Percentiles rank a stretch among this genome's conserved stretches.
phyloP scores from a whole-genome alignment of 2,113 vertebrate genomes.

The Xiphophorus hellerii region DNA sequence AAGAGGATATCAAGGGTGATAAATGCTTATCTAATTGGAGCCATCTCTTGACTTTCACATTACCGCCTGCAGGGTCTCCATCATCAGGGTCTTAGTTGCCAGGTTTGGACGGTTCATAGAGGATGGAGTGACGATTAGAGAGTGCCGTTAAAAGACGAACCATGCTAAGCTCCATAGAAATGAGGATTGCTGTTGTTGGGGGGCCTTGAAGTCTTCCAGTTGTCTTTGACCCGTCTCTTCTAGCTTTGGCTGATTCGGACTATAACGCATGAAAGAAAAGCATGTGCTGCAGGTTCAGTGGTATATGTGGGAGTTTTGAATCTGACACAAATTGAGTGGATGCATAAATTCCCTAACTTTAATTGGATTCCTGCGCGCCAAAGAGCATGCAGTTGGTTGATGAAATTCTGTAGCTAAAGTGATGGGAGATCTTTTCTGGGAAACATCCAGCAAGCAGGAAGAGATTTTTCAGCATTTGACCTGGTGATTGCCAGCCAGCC shows the following conservation, averaged over 20 bases:
- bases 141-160: neutral
- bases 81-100: slow-evolving; percentile 52
- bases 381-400: too few relatives aligned
- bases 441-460: too few relatives aligned
- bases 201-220: neutral
- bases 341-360: too few relatives aligned
- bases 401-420: too few relatives aligned
- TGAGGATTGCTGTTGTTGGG: slow-evolving; percentile 2
- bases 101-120: slow-evolving; percentile 45
- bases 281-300: neutral
- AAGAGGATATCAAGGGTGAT: slow-evolving; percentile 31
- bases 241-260: neutral
- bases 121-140: slow-evolving; percentile 23
- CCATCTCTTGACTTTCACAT: slow-evolving; percentile 54
- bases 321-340: too few relatives aligned
- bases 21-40: slow-evolving; percentile 61
- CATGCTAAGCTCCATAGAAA: slow-evolving; percentile 38
- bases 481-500: neutral
- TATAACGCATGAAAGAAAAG: neutral
- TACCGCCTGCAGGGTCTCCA: slow-evolving; percentile 55
- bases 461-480: neutral
- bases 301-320: too few relatives aligned
- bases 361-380: too few relatives aligned
- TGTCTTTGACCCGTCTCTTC: neutral
- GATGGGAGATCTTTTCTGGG: too few relatives aligned